Percentiles rank a stretch among this genome's conserved stretches.
phyloP scores from a whole-genome alignment of 2,888 invertebrate species.

The Drosophila subsilvestris region DNA sequence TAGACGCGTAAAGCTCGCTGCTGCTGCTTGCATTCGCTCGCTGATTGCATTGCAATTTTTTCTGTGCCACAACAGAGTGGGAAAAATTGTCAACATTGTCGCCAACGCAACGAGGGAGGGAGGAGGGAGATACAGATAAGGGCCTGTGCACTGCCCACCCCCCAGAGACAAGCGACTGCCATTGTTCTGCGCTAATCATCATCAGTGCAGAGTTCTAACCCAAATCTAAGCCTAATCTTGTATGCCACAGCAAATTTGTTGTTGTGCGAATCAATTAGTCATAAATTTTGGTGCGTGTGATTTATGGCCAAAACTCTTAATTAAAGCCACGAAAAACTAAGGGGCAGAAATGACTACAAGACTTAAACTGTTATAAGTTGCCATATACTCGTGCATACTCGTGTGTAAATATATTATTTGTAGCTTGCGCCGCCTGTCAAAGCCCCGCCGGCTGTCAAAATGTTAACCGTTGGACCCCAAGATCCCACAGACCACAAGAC shows the following conservation, averaged over 20 bases:
- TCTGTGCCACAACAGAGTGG: slow-evolving; percentile 63
- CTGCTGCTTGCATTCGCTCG: not conserved
- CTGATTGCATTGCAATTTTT: slow-evolving; percentile 30
- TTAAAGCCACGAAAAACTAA: slow-evolving; percentile 42
- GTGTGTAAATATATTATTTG: slow-evolving; percentile 62
- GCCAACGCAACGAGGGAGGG: not conserved
- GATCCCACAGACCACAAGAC: slow-evolving; percentile 11
- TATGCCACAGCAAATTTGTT: not conserved
- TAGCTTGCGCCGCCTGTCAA: slow-evolving; percentile 40
- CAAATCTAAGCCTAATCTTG: not conserved
- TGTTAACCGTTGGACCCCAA: slow-evolving; percentile 42
- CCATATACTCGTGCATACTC: too few species aligned
- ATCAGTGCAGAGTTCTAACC: not conserved
- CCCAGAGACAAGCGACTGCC: slow-evolving; percentile 29
- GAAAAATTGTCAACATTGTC: slow-evolving; percentile 61
- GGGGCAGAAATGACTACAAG: slow-evolving; percentile 47
- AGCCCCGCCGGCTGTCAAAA: slow-evolving; percentile 49
- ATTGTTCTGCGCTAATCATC: slow-evolving; percentile 25
- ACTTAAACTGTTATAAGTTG: slow-evolving; percentile 71
- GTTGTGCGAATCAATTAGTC: not conserved
- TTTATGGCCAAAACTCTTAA: slow-evolving; percentile 67
- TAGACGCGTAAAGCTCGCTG: slow-evolving; percentile 36
- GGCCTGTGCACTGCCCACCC: slow-evolving; percentile 2
- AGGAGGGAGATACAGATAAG: slow-evolving; percentile 51
- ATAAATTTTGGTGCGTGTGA: slow-evolving; percentile 33